phyloP scores from a whole-genome alignment of 2,888 invertebrate genomes.

The Tethea ocularis region DNA sequence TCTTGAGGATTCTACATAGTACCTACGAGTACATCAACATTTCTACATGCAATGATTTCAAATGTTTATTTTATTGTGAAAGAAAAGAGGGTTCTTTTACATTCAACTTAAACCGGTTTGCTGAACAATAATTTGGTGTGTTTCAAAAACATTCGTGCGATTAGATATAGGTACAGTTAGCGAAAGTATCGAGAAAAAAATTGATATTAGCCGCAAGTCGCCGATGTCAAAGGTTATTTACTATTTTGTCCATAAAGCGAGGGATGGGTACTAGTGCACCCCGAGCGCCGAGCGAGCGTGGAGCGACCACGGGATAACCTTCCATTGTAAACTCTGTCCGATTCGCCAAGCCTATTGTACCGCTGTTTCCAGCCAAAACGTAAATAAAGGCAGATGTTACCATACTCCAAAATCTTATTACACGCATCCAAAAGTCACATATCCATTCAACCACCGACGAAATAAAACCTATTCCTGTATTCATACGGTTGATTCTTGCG shows the following conservation, averaged over 20 bases:
- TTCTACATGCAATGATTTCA: too few relatives aligned
- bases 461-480: conserved; percentile 26
- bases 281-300: conserved; percentile 20
- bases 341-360: conserved; percentile 77
- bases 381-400: conserved; percentile 83
- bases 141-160: too few relatives aligned
- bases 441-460: conserved; percentile 21
- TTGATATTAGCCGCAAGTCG: conserved; percentile 15
- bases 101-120: too few relatives aligned
- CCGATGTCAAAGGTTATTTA: conserved; percentile 59
- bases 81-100: too few relatives aligned
- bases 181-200: too few relatives aligned
- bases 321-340: conserved; percentile 65
- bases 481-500: not conserved
- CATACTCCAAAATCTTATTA: conserved; percentile 67
- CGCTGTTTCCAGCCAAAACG: conserved; percentile 77
- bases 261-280: conserved; percentile 23
- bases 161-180: too few relatives aligned
- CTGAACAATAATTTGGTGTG: too few relatives aligned
- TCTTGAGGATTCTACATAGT: too few relatives aligned
- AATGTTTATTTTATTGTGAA: too few relatives aligned
- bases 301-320: conserved; percentile 43
- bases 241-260: conserved; percentile 53
- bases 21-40: too few relatives aligned
- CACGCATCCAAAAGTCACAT: conserved; percentile 33